Percentiles rank a stretch among this genome's conserved stretches.
Evolutionary conservation across 2,113 vertebrate genomes (phyloP).

Genomic region (Suncus etruscus): DNA sequence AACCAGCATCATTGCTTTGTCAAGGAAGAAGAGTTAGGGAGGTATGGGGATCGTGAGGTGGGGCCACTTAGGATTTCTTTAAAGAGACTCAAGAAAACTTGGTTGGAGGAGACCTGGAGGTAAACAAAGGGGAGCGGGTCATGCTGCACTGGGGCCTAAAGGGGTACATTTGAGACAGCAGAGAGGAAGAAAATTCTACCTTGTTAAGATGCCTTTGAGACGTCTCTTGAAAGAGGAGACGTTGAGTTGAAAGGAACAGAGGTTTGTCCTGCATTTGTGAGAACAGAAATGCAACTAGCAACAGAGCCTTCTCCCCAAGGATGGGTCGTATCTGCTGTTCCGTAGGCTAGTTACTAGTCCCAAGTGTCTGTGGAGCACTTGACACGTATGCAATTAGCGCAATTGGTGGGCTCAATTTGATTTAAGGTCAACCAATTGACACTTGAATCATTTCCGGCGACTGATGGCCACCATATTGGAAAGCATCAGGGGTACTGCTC

Average conservation of each 20-base stretch:
- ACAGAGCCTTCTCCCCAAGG: not conserved
- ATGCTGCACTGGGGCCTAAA: not conserved
- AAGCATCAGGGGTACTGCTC: not conserved
- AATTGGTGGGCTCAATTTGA: not conserved
- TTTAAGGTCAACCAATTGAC: conserved; percentile 17
- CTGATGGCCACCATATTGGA: conserved; percentile 42
- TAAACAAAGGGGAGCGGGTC: not conserved
- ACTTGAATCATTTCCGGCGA: not conserved
- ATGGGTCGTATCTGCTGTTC: not conserved
- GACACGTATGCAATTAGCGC: not conserved
- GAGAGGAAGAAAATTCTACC: not conserved
- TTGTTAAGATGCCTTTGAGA: not conserved
- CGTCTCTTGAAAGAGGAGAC: not conserved
- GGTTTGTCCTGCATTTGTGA: not conserved
- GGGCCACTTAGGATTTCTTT: not conserved
- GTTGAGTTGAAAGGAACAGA: not conserved
- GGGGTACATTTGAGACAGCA: not conserved
- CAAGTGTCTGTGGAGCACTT: not conserved
- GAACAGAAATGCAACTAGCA: not conserved
- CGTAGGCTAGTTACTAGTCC: not conserved
- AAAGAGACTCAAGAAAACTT: not conserved
- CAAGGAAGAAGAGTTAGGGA: not conserved
- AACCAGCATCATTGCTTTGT: not conserved
- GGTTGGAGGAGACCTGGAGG: not conserved
- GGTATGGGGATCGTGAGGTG: not conserved